phyloP scores from a whole-genome alignment of 35 echinoderm and acorn worm species.

The Patiria miniata region DNA sequence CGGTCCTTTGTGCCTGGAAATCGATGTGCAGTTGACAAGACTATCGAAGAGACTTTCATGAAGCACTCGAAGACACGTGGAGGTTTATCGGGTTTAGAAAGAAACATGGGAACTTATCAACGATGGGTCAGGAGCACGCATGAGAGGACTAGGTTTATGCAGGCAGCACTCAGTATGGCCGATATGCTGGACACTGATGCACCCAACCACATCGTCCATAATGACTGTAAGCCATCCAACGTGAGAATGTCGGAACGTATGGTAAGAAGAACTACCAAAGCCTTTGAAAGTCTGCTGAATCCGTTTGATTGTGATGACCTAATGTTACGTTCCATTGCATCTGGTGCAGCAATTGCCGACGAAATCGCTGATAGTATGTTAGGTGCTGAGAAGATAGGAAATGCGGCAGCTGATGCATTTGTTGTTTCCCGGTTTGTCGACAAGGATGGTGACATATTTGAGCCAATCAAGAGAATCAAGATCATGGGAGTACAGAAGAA shows the following conservation, averaged over 20 bases:
- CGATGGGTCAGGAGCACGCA: slow-evolving; percentile 59
- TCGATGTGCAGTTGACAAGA: slow-evolving; percentile 77
- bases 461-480: slow-evolving; percentile 49
- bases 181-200: slow-evolving; percentile 26
- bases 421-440: slow-evolving; percentile 23
- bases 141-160: slow-evolving; percentile 32
- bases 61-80: slow-evolving; percentile 62
- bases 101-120: slow-evolving; percentile 53
- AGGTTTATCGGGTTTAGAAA: slow-evolving; percentile 58
- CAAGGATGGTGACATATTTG: slow-evolving; percentile 42
- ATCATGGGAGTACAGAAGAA: slow-evolving; percentile 37
- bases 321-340: slow-evolving; percentile 17
- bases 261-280: slow-evolving; percentile 22
- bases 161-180: slow-evolving; percentile 43
- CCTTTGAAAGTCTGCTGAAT: slow-evolving; percentile 45
- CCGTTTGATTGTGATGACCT: slow-evolving; percentile 47
- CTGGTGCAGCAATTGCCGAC: slow-evolving; percentile 12
- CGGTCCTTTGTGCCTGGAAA: slow-evolving; percentile 66
- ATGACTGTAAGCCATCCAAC: slow-evolving; percentile 39
- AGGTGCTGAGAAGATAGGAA: slow-evolving; percentile 36
- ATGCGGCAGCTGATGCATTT: slow-evolving; percentile 37
- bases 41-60: slow-evolving; percentile 88
- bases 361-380: slow-evolving; percentile 37
- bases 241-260: slow-evolving; percentile 28
- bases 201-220: slow-evolving; percentile 6